Evolutionary conservation across 2,113 vertebrate species (phyloP), one percentile per base, ranked within the genome.

Genomic region (Eulemur macaco): DNA sequence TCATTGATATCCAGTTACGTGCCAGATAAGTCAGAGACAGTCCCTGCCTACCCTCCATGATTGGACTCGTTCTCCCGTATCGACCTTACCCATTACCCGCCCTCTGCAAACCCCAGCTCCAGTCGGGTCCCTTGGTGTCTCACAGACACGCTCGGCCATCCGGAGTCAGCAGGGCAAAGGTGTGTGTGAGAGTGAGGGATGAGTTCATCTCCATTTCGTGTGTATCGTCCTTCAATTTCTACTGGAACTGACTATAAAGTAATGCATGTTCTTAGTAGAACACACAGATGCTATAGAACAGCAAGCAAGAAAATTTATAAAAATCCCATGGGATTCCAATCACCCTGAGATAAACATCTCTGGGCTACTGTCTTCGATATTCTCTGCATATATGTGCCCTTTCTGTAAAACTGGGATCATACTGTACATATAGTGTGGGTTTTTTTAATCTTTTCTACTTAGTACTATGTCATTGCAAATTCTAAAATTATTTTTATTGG

Each of bases 401-500:
- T 74, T 47, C 42, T 63, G 18, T 56, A 82, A 71, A 82, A 73
- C 52, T 27, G 42, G 10, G 25, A 56, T 45, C 37, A 1, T 20
- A 11, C 0, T 31, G 7, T 5, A 27, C 20, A 23, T n/a, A 83
- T 5, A n/a, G 4, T 34, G 77, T n/a, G 42, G 18, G 27, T 15
- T 29, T 91, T 71, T 80, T 47, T 15, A n/a, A 23, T 56, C 23
- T 64, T 90, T 37, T 56, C 27, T 31, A 58, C 2, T 71, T 83
- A 60, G 54, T 58, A 60, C 37, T 34, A 11, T 47, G 18, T 77
- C 23, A 69, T 37, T 23, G 14, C 13, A 92, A 96, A 54, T 66
- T 84, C 37, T 91, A 77, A 50, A 86, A 34, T 66, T 69, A 29
- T 89, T 90, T 96, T 54, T 71, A 68, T 77, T 52, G 85, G 34